phyloP scores from a whole-genome alignment of 92 coral and sea anemone genomes.

The Actinostola sp. region DNA sequence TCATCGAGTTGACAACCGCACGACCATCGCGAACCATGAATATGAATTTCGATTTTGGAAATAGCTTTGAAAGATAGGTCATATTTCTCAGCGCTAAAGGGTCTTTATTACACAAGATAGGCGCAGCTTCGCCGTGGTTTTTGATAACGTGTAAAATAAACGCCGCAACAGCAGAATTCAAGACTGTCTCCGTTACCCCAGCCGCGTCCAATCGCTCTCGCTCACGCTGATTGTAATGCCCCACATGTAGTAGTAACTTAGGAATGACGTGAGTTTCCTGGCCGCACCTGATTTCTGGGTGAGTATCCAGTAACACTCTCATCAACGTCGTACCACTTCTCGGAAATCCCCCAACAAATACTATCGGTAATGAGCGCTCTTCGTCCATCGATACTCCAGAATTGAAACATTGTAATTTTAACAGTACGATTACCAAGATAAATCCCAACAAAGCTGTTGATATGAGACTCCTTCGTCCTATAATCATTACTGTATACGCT shows the following conservation, averaged over 20 bases:
- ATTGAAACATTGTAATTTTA: background rate
- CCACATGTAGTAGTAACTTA: conserved; percentile 69
- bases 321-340: conserved; percentile 97
- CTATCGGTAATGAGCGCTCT: conserved; percentile 70
- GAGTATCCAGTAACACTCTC: conserved; percentile 93
- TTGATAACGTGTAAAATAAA: conserved; percentile 73
- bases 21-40: conserved; percentile 95
- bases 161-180: conserved; percentile 82
- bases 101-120: conserved; percentile 83
- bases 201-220: conserved; percentile 75
- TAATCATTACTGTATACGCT: no score
- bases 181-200: conserved; percentile 68
- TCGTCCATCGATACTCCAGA: background rate
- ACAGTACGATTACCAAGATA: background rate
- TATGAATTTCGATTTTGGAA: conserved; percentile 85
- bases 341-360: conserved; percentile 96
- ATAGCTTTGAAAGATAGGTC: conserved; percentile 78
- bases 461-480: background rate
- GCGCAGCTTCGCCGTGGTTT: conserved; percentile 71
- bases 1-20: conserved; percentile 86
- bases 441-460: background rate
- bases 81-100: conserved; percentile 83
- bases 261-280: conserved; percentile 96
- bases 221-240: conserved; percentile 46
- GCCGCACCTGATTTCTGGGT: conserved; percentile 92